phyloP scores from a whole-genome alignment of 2,797 vertebrate genomes.

The Sebastes hubbsi region DNA sequence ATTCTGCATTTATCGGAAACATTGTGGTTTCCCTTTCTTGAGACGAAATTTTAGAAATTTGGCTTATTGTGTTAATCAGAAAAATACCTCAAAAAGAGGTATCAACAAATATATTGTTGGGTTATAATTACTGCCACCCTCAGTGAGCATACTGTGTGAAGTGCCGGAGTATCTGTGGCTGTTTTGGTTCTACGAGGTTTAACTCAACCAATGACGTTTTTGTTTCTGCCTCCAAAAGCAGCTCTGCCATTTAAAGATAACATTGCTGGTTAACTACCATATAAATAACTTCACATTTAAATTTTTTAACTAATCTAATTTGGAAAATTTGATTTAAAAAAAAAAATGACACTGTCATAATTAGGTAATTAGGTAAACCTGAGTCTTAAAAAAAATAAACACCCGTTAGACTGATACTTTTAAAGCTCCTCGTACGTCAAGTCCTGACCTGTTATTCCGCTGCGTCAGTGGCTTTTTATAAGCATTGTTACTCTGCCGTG shows the following conservation, averaged over 20 bases:
- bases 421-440: background rate
- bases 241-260: background rate
- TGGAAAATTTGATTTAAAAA: background rate
- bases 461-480: background rate
- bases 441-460: background rate
- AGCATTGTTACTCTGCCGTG: background rate
- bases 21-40: no score
- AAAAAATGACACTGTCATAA: background rate
- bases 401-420: background rate
- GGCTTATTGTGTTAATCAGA: no score
- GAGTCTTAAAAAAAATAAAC: background rate
- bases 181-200: background rate
- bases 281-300: background rate
- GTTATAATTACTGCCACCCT: no score
- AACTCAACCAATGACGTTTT: background rate
- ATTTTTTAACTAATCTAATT: background rate
- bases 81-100: no score
- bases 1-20: no score
- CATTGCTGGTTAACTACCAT: background rate
- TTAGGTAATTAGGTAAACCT: background rate
- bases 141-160: no score
- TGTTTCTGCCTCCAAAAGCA: background rate
- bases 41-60: no score
- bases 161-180: background rate
- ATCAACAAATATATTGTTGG: no score